A percentile compares a stretch with the other conserved stretches of the same genome.
Conservation (phyloP, 2,797 vertebrate genomes). For the Graptemys geographica region DNA sequence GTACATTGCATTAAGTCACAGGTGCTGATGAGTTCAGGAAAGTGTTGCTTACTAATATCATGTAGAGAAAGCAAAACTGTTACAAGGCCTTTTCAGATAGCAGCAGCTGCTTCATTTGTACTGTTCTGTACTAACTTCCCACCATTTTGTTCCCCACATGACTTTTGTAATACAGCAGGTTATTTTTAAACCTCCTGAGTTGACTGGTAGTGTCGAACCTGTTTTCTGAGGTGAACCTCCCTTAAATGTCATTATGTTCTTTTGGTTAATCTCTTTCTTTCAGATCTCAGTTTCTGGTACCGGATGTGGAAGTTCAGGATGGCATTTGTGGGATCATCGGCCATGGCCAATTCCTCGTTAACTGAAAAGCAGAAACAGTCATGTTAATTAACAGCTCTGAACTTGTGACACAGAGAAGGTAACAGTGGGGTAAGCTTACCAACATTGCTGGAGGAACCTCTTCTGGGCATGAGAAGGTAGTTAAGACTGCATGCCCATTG, state of each 20-base stretch:
- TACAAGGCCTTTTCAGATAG: not conserved
- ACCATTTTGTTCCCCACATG: not conserved
- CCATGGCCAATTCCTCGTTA: conserved; percentile 61
- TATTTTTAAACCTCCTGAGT: not conserved
- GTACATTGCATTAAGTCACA: not conserved
- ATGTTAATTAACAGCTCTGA: not conserved
- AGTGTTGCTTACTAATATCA: not conserved
- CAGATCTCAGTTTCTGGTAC: not conserved
- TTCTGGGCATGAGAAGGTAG: accelerated
- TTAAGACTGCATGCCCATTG: not conserved
- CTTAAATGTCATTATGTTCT: not conserved
- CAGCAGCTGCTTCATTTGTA: not conserved
- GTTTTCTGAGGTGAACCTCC: not conserved
- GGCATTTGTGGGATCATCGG: not conserved
- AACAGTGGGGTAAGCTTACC: accelerated
- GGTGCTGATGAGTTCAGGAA: not conserved
- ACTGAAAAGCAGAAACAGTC: conserved; percentile 72
- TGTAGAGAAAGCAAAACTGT: not conserved
- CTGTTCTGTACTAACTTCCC: accelerated
- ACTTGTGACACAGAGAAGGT: not conserved
- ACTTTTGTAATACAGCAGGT: not conserved
- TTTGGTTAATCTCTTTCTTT: not conserved
- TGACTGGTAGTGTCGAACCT: not conserved
- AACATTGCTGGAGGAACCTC: not conserved
- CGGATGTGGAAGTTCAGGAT: not conserved